Evolutionary conservation across 2,797 vertebrate genomes (phyloP).

Genomic region (Diglossa cyanea): DNA sequence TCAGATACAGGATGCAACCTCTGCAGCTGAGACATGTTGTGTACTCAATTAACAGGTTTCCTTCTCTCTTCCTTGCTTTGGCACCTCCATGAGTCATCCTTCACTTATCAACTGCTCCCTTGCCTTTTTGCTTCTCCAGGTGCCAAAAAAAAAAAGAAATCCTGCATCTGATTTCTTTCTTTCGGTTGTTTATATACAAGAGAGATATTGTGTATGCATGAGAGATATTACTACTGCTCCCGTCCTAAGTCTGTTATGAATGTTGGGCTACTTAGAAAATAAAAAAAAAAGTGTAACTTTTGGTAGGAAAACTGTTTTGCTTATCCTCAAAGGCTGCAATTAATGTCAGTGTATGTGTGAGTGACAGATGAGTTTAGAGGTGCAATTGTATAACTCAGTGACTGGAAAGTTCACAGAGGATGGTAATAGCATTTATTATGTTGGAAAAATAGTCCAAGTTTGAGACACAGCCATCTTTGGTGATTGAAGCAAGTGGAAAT

Average conservation of each 20-base stretch:
- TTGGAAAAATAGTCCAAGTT: neutral
- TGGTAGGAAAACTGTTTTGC: neutral
- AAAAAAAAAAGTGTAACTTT: neutral
- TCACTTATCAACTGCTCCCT: neutral
- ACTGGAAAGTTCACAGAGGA: neutral
- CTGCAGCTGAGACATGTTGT: fast-evolving
- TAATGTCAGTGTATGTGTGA: neutral
- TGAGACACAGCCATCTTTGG: neutral
- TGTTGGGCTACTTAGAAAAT: neutral
- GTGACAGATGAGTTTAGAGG: neutral
- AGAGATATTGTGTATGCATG: neutral
- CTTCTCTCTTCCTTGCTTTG: neutral
- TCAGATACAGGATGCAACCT: neutral
- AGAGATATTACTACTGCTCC: neutral
- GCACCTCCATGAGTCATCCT: neutral
- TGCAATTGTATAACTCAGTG: neutral
- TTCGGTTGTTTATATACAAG: neutral
- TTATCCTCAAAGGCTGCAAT: neutral
- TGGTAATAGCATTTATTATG: neutral
- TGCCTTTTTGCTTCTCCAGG: neutral
- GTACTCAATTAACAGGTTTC: neutral
- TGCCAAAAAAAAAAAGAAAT: neutral
- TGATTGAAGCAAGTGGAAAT: neutral
- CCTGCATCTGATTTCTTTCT: neutral
- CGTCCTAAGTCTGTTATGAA: neutral